Evolutionary conservation across 2,888 invertebrate genomes (phyloP).

Genomic region (Hyposoter didymator): DNA sequence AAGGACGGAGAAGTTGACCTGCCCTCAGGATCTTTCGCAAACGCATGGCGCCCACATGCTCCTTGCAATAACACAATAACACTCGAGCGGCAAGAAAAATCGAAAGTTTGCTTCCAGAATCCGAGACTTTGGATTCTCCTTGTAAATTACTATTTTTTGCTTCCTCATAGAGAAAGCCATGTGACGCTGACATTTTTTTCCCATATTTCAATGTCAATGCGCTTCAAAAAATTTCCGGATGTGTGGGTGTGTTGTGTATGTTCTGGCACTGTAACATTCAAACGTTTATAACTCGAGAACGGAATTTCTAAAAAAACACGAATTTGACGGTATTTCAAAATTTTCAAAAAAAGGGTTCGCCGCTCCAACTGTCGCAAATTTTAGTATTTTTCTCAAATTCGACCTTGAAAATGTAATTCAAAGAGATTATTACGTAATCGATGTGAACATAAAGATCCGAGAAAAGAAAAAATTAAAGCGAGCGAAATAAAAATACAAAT

Average conservation of each 20-base stretch:
- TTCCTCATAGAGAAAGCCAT: no score
- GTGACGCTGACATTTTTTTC: no score
- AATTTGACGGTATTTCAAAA: no score
- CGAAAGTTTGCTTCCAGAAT: not conserved
- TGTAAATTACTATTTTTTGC: not conserved
- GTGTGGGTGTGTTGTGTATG: no score
- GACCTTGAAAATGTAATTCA: not conserved
- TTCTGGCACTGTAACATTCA: no score
- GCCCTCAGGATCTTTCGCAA: conserved; percentile 58
- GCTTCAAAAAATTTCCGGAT: no score
- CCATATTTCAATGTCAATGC: no score
- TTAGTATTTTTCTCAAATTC: not conserved
- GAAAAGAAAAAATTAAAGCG: not conserved
- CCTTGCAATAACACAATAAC: conserved; percentile 26
- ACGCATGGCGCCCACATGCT: conserved; percentile 64
- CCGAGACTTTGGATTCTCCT: not conserved
- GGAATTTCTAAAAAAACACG: no score
- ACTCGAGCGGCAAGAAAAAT: not conserved
- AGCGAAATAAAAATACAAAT: not conserved
- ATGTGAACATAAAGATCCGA: not conserved
- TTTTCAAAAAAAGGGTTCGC: no score
- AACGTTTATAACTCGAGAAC: no score
- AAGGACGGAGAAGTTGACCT: conserved; percentile 56
- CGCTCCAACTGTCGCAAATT: no score
- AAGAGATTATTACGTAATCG: not conserved